Percentiles rank a stretch among this genome's conserved stretches.
Conservation (phyloP, 2,113 vertebrate species). For the Anarrhichthys ocellatus region DNA sequence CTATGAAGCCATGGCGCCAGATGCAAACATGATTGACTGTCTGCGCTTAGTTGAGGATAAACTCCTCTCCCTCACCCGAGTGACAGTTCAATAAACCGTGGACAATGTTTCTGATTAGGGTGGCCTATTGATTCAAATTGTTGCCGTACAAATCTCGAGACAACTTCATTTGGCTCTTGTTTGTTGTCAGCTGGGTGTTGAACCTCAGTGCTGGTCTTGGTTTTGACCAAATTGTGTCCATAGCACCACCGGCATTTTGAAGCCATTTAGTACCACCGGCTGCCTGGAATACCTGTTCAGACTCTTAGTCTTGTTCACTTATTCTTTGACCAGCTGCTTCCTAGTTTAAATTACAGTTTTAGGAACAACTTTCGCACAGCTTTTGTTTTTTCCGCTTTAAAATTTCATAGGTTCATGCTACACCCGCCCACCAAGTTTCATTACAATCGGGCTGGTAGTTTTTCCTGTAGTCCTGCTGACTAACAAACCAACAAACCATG, state of each 20-base stretch:
- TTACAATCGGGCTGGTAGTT: too few species aligned
- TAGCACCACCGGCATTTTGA: neutral
- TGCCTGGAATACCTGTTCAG: neutral
- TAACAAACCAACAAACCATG: too few species aligned
- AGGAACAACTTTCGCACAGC: neutral
- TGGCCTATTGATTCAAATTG: neutral
- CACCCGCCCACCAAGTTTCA: too few species aligned
- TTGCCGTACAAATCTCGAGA: neutral
- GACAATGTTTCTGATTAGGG: neutral
- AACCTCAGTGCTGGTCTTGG: neutral
- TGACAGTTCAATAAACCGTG: neutral
- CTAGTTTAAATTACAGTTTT: neutral
- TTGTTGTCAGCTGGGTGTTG: neutral
- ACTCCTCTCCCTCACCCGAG: neutral
- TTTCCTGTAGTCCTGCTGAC: too few species aligned
- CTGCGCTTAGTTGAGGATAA: conserved; percentile 5
- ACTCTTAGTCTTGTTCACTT: neutral
- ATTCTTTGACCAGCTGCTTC: neutral
- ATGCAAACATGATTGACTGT: conserved; percentile 20
- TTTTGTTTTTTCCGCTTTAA: neutral
- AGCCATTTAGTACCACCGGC: neutral
- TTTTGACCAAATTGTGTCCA: neutral
- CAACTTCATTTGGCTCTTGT: neutral
- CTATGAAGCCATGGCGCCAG: conserved; percentile 17
- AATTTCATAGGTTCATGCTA: too few species aligned